A percentile compares a stretch with the other conserved stretches of the same genome.
Conservation (phyloP, 2,113 vertebrate species). For the Paradisaea rubra region DNA sequence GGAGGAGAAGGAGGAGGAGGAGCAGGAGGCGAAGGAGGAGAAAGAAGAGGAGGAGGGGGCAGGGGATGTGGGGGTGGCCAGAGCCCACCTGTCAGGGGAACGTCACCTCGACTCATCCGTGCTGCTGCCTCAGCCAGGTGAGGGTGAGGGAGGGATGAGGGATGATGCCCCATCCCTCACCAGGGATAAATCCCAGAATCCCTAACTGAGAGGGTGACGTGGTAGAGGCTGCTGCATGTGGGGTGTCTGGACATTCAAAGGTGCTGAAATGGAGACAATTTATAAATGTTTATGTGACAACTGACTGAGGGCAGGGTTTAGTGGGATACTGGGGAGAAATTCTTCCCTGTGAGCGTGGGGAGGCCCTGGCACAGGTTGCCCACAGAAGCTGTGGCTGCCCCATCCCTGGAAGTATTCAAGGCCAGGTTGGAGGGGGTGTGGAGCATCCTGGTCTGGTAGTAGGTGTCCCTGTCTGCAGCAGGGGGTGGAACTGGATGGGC, state of each 20-base stretch:
- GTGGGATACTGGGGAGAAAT: background rate
- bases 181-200: background rate
- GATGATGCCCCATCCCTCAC: background rate
- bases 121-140: background rate
- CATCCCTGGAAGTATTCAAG: background rate
- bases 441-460: background rate
- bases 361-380: background rate
- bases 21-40: background rate
- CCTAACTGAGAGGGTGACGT: background rate
- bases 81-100: background rate
- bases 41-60: background rate
- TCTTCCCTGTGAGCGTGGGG: background rate
- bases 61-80: background rate
- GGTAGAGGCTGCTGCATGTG: fast-evolving
- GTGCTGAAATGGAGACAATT: background rate
- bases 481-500: background rate
- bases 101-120: fast-evolving
- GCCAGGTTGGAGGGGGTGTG: background rate
- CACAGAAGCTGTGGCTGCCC: background rate
- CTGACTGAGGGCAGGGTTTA: background rate
- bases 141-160: background rate
- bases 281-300: background rate
- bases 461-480: background rate
- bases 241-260: background rate
- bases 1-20: background rate